Base-by-base conservation (phyloP, 2,113 vertebrate species). In the Callorhinus ursinus region DNA sequence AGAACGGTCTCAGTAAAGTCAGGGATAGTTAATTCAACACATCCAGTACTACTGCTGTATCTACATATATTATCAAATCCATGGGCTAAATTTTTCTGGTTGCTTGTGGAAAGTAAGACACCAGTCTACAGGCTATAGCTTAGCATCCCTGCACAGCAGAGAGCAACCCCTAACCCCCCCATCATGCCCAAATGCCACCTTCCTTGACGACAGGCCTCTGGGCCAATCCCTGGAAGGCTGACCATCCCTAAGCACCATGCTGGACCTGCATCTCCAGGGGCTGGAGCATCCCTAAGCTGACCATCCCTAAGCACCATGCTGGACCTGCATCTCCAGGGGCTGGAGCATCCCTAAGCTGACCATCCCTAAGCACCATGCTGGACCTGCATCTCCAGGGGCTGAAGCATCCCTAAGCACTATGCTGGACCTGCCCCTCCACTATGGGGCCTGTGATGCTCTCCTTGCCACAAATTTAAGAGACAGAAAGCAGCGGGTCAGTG, bases 1-100 rank as follows among this genome's bases (percentile, higher is more conserved):
- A 90, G 65, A 92, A 55, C 13, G 36, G n/a, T 76, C 46, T 74
- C 87, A 19, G 49, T 92, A 63, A 92, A 93, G 61, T 87, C 22
- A 57, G n/a, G 1, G 0, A 77, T 12, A 7, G 5, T 46, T 46
- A 49, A 74, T 67, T 59, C 18, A n/a, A 80, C 26, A 74, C 1
- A 11, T 2, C 33, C 42, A 28, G 39, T 31, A 53, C 46, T 12
- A 77, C n/a, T 19, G 21, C 57, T 49, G 1, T 61, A 8, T 31
- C 33, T 46, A 19, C 14, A 53, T 12, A 28, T 26, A 36, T 24
- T 12, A 80, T 22, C 49, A n/a, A 33, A 46, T 36, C 53, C 22
- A 19, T 0, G 2, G n/a, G 31, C 16, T 63, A 36, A 2, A 9
- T 26, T 42, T 15, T 49, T 31, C 55, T 53, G 12, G 31, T 28